A percentile compares a stretch with the other conserved stretches of the same genome.
Evolutionary conservation across 2,113 vertebrate genomes (phyloP).

Genomic region (Puma concolor): DNA sequence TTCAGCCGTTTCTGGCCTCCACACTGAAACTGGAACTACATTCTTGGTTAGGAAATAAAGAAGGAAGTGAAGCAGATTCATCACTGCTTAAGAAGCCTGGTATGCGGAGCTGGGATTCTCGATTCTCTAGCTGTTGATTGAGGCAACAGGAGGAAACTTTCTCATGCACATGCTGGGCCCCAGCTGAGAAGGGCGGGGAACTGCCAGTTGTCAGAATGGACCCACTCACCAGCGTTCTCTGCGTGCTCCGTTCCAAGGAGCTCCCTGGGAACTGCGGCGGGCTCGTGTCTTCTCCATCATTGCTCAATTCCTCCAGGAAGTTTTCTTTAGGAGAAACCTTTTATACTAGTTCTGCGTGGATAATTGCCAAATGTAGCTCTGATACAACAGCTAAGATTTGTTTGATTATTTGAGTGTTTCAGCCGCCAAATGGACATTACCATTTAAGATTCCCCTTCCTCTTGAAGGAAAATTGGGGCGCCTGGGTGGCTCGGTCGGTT

Average conservation of each 20-base stretch:
- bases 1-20: not conserved
- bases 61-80: slow-evolving; percentile 48
- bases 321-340: slow-evolving; percentile 9
- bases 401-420: not conserved
- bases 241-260: not conserved
- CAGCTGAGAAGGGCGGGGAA: not conserved
- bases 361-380: not conserved
- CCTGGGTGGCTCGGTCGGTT: too few relatives aligned
- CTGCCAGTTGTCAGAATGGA: not conserved
- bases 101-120: not conserved
- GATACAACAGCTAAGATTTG: not conserved
- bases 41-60: slow-evolving; percentile 43
- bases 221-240: not conserved
- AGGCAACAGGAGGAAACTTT: not conserved
- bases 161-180: not conserved
- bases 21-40: not conserved
- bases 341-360: not conserved
- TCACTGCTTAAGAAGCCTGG: not conserved
- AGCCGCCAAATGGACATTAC: not conserved
- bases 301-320: not conserved
- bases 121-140: not conserved
- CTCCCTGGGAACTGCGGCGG: not conserved
- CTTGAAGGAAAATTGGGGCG: too few relatives aligned
- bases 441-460: not conserved
- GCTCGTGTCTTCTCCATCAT: not conserved